A percentile compares a stretch with the other conserved stretches of the same genome.
Conservation (phyloP, 2,113 vertebrate genomes). For the Burhinus oedicnemus region DNA sequence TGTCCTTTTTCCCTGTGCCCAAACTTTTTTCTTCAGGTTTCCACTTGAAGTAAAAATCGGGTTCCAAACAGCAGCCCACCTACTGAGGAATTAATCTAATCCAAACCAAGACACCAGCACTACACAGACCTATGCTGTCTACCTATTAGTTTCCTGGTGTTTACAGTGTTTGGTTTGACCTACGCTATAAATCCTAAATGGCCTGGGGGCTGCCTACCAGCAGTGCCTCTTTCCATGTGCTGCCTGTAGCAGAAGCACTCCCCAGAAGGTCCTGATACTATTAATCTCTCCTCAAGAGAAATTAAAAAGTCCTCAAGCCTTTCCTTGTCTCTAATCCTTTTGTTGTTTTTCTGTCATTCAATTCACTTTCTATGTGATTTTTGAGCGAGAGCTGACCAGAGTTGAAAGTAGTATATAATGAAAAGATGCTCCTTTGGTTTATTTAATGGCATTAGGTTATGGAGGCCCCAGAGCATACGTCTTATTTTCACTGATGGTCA, state of each 20-base stretch:
- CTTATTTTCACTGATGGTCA: not conserved
- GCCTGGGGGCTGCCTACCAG: not conserved
- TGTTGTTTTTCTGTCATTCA: not conserved
- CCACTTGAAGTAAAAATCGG: not conserved
- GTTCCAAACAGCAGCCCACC: not conserved
- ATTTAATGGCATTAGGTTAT: not conserved
- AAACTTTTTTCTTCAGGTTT: not conserved
- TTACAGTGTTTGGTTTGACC: not conserved
- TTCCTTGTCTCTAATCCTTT: not conserved
- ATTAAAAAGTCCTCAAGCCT: not conserved
- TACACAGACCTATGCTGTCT: not conserved
- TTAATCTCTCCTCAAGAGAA: conserved; percentile 20
- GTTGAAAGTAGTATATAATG: not conserved
- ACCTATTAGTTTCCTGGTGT: not conserved
- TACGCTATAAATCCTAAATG: not conserved
- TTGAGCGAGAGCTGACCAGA: not conserved
- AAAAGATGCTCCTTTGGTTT: not conserved
- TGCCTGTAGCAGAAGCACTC: not conserved
- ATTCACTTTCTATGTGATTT: not conserved
- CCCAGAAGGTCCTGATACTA: not conserved
- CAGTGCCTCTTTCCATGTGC: not conserved
- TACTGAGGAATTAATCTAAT: not conserved
- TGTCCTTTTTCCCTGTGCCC: not conserved
- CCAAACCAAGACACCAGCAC: not conserved
- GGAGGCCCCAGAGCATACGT: accelerated